Evolutionary conservation across 1,140 invertebrate genomes (phyloP), one percentile per base, ranked within the genome.

Genomic region (Hypothenemus hampei): DNA sequence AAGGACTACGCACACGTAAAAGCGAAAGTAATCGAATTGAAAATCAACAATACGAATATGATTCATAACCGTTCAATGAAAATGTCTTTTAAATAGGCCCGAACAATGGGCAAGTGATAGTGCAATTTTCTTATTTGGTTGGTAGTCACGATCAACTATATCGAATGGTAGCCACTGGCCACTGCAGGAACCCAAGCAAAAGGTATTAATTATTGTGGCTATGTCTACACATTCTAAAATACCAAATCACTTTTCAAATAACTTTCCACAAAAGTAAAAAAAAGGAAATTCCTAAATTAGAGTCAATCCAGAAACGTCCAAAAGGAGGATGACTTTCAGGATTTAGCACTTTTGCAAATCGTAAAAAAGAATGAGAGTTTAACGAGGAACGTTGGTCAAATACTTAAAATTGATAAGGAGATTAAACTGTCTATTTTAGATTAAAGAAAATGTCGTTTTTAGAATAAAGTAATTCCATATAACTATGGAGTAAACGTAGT

Each of bases 51-150:
- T 15, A 37, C n/a, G 5, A n/a, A 26, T 20, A 24, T 26, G 23
- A 44, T 44, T 44, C 41, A 44, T 44, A 44, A 47, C 22, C 35
- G 35, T 18, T 47, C 31, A 47, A 47, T 47, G 31, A 33, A 47
- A 47, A 47, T 49, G 47, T 52, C 39, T 36, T 33, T 44, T 43
- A 52, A 52, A 52, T 43, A 20, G 49, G 7, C 37, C 47, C 21
- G 16, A 52, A 52, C 49, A 52, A 52, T 52, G 13, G 23, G 37
- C 36, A 39, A 50, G 48, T 50, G 35, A 48, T 35, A 50, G 49
- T 52, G 49, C 23, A 43, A 43, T 52, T 44, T 52, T 52, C 40
- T n/a, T 52, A 41, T 49, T 49, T 39, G 35, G 22, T 44, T 29
- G 41, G 21, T 44, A 26, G 49, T 52, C 49, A 52, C 49, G 49